Evolutionary conservation across 1,140 invertebrate genomes (phyloP).

Genomic region (Cardiocondyla obscurior): DNA sequence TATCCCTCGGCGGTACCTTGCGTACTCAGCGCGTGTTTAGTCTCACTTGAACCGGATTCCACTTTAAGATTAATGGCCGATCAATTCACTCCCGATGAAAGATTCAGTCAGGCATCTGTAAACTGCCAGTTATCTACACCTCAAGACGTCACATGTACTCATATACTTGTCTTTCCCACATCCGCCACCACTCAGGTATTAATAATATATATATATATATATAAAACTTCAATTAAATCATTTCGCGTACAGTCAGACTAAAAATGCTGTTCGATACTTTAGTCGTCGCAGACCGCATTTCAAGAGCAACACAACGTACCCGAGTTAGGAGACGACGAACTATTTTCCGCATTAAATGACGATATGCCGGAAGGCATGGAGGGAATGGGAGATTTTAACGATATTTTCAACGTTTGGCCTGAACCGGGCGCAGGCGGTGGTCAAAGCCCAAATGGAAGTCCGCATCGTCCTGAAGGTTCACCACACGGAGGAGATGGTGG

Average conservation of each 20-base stretch:
- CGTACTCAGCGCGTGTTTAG: constrained; percentile 98
- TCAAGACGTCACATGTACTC: constrained; percentile 97
- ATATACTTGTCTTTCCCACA: constrained; percentile 99
- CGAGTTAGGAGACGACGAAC: constrained; percentile 90
- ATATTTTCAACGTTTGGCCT: constrained; percentile 89
- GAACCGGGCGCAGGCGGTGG: constrained; percentile 86
- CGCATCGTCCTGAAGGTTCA: constrained; percentile 84
- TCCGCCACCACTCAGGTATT: constrained; percentile 96
- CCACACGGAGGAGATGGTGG: constrained; percentile 86
- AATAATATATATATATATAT: not conserved
- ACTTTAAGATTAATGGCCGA: constrained; percentile 97
- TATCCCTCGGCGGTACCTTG: constrained; percentile 92
- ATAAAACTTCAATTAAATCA: not conserved
- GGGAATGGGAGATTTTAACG: constrained; percentile 89
- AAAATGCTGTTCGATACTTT: constrained; percentile 52
- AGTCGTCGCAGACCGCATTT: constrained; percentile 94
- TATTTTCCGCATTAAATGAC: constrained; percentile 87
- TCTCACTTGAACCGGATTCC: constrained; percentile 98
- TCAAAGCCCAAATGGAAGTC: constrained; percentile 86
- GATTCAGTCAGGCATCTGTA: constrained; percentile 93
- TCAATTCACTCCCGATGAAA: constrained; percentile 95
- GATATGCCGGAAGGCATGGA: constrained; percentile 91
- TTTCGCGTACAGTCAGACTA: not conserved
- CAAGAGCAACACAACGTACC: constrained; percentile 91
- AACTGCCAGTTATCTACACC: constrained; percentile 94